phyloP scores from a whole-genome alignment of 2,797 vertebrate species.

The Sorex maritimensis region DNA sequence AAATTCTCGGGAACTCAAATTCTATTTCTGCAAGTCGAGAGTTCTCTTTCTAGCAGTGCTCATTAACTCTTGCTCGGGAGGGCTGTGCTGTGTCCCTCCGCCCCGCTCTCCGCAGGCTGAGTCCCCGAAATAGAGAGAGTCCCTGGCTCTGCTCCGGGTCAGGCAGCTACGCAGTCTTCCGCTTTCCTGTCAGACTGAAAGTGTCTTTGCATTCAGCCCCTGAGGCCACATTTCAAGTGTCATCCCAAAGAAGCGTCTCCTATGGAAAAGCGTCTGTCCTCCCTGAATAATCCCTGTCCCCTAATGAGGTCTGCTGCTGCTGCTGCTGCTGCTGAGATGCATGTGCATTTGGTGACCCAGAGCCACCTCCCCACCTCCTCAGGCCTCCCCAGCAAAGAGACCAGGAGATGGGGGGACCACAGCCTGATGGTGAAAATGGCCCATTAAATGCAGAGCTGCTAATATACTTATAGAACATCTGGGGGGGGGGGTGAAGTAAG shows the following conservation, averaged over 20 bases:
- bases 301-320: slow-evolving; percentile 23
- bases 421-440: no score
- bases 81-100: no score
- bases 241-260: slow-evolving; percentile 44
- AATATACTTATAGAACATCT: no score
- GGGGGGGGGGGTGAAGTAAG: no score
- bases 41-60: slow-evolving; percentile 40
- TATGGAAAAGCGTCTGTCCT: slow-evolving; percentile 56
- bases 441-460: no score
- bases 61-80: slow-evolving; percentile 34
- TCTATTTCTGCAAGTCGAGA: slow-evolving; percentile 47
- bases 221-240: slow-evolving; percentile 64
- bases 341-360: no score
- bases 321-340: no score
- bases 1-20: no score
- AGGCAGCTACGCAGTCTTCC: slow-evolving; percentile 3
- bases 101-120: no score
- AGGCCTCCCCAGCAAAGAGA: no score
- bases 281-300: slow-evolving; percentile 27
- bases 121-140: background rate
- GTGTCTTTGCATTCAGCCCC: slow-evolving; percentile 56
- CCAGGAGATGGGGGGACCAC: no score
- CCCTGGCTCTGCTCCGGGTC: background rate
- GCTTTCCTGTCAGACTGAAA: slow-evolving; percentile 57
- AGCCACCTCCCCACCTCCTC: no score